Percentiles rank a stretch among this genome's conserved stretches.
These are phyloP conservation scores for Sthenelais limicola DNA, from an alignment of 2,888 invertebrate species.

Conservation along the genomic window DNA sequence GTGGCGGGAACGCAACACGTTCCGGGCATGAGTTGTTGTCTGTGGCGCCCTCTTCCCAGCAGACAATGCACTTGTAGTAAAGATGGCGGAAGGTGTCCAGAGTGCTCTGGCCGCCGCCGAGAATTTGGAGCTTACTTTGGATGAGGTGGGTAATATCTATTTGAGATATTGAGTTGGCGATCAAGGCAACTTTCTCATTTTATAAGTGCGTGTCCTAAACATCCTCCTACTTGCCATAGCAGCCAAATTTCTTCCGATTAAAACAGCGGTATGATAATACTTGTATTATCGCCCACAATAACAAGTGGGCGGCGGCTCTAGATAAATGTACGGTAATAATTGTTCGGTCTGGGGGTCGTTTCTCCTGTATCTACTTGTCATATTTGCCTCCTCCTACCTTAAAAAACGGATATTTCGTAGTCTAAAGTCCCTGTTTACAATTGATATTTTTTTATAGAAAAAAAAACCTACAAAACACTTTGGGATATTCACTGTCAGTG, in stretches of 20 bases:
- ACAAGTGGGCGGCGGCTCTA: conserved; percentile 30
- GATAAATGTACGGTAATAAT: not conserved
- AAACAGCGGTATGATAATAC: not conserved
- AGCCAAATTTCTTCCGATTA: too few relatives aligned
- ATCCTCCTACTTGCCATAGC: not conserved
- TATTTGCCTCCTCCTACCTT: too few relatives aligned
- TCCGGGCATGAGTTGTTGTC: not conserved
- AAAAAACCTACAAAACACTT: too few relatives aligned
- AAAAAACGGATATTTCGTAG: too few relatives aligned
- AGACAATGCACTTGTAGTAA: too few relatives aligned
- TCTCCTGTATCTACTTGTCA: too few relatives aligned
- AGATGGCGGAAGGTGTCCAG: conserved; percentile 43
- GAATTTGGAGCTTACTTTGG: conserved; percentile 41
- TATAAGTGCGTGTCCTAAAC: not conserved
- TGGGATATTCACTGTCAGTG: too few relatives aligned
- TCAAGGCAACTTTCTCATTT: not conserved
- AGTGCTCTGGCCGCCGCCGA: conserved; percentile 36
- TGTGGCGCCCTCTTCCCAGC: not conserved
- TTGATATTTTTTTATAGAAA: too few relatives aligned
- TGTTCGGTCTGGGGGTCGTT: not conserved
- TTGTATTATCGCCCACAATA: conserved; percentile 35
- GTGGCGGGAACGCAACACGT: too few relatives aligned
- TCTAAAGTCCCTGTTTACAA: too few relatives aligned
- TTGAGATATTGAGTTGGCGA: not conserved
- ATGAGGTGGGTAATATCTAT: conserved; percentile 30